These are phyloP conservation scores for Phocoena phocoena DNA, from an alignment of 2,113 vertebrate species.

Conservation along the genomic window DNA sequence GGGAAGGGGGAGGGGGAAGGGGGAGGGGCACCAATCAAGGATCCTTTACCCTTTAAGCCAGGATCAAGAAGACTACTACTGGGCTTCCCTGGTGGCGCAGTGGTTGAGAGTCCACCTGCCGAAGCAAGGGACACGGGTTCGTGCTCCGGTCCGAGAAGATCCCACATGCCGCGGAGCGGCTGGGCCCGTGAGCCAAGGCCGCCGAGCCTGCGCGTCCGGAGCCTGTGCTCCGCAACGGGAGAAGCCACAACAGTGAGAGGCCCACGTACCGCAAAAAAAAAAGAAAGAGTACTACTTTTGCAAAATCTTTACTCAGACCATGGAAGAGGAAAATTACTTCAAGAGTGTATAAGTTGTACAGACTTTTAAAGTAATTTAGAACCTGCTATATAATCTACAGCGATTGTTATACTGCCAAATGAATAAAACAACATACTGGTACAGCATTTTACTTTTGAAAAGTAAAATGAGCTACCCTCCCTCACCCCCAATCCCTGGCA, in stretches of 20 bases:
- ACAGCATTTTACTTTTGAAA: background rate
- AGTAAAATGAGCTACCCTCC: background rate
- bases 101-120: too few species aligned
- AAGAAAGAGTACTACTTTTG: background rate
- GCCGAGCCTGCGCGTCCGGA: too few species aligned
- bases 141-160: too few species aligned
- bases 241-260: too few species aligned
- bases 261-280: too few species aligned
- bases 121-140: too few species aligned
- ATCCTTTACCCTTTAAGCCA: background rate
- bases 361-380: background rate
- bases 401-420: background rate
- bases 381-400: background rate
- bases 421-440: background rate
- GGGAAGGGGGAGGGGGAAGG: too few species aligned
- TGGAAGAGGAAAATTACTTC: background rate
- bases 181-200: too few species aligned
- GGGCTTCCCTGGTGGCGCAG: too few species aligned
- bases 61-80: background rate
- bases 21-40: background rate
- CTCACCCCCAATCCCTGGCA: background rate
- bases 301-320: background rate
- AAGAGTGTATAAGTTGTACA: background rate
- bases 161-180: too few species aligned
- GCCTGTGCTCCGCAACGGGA: too few species aligned